A percentile compares a stretch with the other conserved stretches of the same genome.
Evolutionary conservation across 2,113 vertebrate species (phyloP).

Genomic region (Alethe diademata): DNA sequence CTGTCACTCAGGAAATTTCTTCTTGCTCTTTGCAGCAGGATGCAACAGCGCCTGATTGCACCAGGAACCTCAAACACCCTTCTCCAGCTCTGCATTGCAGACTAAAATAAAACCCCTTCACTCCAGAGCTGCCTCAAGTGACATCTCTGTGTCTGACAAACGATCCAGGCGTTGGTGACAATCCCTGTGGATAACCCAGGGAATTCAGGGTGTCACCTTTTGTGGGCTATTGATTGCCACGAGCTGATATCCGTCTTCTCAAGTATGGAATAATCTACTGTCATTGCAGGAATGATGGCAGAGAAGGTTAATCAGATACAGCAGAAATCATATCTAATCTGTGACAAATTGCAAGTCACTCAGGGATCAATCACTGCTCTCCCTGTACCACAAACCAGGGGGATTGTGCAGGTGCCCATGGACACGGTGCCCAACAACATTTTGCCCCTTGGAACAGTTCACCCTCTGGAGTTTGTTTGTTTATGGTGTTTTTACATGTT

Average conservation of each 20-base stretch:
- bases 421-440: background rate
- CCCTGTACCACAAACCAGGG: background rate
- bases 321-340: slow-evolving; percentile 50
- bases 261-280: slow-evolving; percentile 70
- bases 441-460: background rate
- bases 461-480: background rate
- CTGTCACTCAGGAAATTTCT: background rate
- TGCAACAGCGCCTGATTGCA: slow-evolving; percentile 8
- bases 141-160: slow-evolving; percentile 32
- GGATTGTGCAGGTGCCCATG: background rate
- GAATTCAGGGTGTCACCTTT: slow-evolving; percentile 72
- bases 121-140: slow-evolving; percentile 18
- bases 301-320: slow-evolving; percentile 78
- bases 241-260: slow-evolving; percentile 75
- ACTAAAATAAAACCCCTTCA: slow-evolving; percentile 5
- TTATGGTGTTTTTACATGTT: background rate
- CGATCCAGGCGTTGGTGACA: slow-evolving; percentile 16
- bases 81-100: background rate
- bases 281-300: slow-evolving; percentile 67
- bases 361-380: slow-evolving; percentile 34
- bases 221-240: slow-evolving; percentile 71
- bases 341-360: slow-evolving; percentile 42
- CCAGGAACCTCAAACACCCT: background rate
- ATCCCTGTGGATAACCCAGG: slow-evolving; percentile 61
- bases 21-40: background rate